Evolutionary conservation across 2,888 invertebrate genomes (phyloP).

Genomic region (Pachymerium ferrugineum): DNA sequence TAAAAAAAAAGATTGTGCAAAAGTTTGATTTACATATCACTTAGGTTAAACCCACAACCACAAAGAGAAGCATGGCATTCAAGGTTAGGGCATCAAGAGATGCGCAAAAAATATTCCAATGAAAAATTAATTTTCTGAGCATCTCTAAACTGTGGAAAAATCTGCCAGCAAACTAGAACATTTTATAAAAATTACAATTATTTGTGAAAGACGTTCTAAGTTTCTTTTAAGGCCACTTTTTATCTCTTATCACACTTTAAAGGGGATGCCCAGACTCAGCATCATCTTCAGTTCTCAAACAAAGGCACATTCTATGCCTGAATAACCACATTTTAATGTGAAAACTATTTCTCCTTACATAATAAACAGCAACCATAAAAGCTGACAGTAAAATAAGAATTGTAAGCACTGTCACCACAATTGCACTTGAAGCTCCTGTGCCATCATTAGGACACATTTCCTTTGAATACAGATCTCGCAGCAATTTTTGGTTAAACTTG

Average conservation of each 20-base stretch:
- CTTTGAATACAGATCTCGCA: neutral
- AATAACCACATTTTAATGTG: slow-evolving; percentile 31
- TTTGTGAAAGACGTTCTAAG: too few species aligned
- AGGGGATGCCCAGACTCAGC: slow-evolving; percentile 29
- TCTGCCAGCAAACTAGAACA: too few species aligned
- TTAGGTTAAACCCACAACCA: too few species aligned
- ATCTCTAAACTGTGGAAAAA: too few species aligned
- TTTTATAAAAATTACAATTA: too few species aligned
- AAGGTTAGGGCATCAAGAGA: too few species aligned
- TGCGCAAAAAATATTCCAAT: too few species aligned
- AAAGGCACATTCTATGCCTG: slow-evolving; percentile 25
- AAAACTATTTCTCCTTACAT: neutral
- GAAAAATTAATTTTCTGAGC: too few species aligned
- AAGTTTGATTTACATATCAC: too few species aligned
- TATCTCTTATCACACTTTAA: neutral
- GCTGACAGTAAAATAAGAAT: neutral
- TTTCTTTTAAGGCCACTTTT: too few species aligned
- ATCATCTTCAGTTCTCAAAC: slow-evolving; percentile 29
- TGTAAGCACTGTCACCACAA: slow-evolving; percentile 1
- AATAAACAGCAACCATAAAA: neutral
- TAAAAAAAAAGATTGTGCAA: too few species aligned
- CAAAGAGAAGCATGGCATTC: too few species aligned
- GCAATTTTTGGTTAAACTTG: neutral
- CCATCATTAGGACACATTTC: neutral
- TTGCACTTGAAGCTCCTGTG: neutral